Evolutionary conservation across 2,888 invertebrate species (phyloP), one percentile per base, ranked within the genome.

Genomic region (Rosalia funebris): DNA sequence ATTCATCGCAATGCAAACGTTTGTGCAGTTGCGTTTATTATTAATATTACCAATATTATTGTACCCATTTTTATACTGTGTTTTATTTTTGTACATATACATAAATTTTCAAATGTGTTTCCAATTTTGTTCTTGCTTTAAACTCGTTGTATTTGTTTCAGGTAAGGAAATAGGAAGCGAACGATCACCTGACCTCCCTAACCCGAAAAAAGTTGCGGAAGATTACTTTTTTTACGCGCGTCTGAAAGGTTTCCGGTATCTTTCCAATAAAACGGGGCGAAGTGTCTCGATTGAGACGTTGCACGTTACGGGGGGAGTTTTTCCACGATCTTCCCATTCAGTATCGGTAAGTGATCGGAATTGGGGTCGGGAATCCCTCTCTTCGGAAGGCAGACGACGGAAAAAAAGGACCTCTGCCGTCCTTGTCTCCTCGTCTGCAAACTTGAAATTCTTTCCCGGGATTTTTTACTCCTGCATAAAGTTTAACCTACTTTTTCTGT

Each of bases 241-340:
- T 71, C 68, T 70, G 63, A 54, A 66, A 67, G 69, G 71, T 69
- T 69, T 71, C 71, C 72, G 71, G 69, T 70, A 69, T 71, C 71
- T 71, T 70, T 60, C 65, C 69, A 63, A 66, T 66, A 69, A 68
- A 72, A 66, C 63, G 63, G 71, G 68, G 71, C 55, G 65, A 67
- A 68, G 65, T 62, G 69, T 67, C 66, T 65, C 66, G 71, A 72
- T 70, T 69, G 65, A 71, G 71, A 62, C 57, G 62, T 65, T 39
- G 20, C 17, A 68, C 68, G 62, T 66, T 58, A 59, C 64, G 67
- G 63, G 68, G 57, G 66, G 68, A 65, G 66, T 65, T 69, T 64
- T 68, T 68, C n/a, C 68, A 61, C 61, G 66, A 61, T 61, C 63
- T 54, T 61, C 61, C 63, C 70, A 70, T 70, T 70, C 68, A 69